These are phyloP conservation scores for Ceraclea dissimilis DNA, from an alignment of 2,888 invertebrate species.

Conservation along the genomic window DNA sequence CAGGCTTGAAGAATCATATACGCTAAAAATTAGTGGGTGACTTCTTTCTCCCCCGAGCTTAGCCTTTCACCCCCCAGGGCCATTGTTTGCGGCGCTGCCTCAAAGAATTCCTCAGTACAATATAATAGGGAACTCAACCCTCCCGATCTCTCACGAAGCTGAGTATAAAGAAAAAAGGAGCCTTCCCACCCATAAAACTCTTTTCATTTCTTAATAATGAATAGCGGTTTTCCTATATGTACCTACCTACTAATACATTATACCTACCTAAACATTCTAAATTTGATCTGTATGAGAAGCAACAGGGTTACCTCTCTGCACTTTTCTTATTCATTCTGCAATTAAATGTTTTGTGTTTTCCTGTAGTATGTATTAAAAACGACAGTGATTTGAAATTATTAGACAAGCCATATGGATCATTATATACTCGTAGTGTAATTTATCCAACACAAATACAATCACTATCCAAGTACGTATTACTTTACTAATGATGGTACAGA, in stretches of 20 bases:
- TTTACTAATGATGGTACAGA: no score
- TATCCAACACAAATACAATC: no score
- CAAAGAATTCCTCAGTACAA: constrained; percentile 25
- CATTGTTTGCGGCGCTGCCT: constrained; percentile 24
- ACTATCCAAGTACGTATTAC: no score
- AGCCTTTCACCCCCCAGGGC: constrained; percentile 33
- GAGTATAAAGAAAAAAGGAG: constrained; percentile 22
- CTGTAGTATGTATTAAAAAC: no score
- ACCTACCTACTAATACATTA: constrained; percentile 17
- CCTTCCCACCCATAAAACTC: constrained; percentile 26
- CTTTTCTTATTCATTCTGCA: no score
- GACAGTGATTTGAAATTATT: no score
- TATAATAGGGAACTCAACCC: constrained; percentile 20
- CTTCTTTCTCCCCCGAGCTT: constrained; percentile 34
- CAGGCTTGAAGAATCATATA: constrained; percentile 15
- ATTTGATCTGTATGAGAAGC: neutral
- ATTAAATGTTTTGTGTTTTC: no score
- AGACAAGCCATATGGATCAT: no score
- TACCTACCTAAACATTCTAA: neutral
- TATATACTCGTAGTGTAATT: no score
- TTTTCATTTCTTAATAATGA: constrained; percentile 27
- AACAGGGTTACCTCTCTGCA: no score
- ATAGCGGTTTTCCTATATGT: constrained; percentile 26
- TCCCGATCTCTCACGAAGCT: constrained; percentile 15
- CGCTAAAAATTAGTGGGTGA: constrained; percentile 22